Percentiles rank a stretch among this genome's conserved stretches.
Conservation (phyloP, 2,113 vertebrate species). For the Prietella phreatophila region DNA sequence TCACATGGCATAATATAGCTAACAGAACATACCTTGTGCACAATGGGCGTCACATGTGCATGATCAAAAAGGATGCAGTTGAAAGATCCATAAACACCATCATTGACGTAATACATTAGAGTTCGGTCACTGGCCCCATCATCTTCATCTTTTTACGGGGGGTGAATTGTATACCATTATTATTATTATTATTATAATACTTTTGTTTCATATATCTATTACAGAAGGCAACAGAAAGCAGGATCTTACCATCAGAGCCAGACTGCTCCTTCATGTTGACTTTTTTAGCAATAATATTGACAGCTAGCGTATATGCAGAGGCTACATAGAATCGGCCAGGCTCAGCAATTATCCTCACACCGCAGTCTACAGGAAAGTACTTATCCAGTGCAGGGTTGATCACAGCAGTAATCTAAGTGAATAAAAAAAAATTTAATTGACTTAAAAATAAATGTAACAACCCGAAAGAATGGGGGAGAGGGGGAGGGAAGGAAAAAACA, state of each 20-base stretch:
- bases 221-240: neutral
- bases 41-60: conserved; percentile 83
- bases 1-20: neutral
- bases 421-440: neutral
- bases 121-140: conserved; percentile 81
- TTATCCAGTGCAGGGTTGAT: conserved; percentile 93
- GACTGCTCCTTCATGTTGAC: conserved; percentile 83
- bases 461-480: no score
- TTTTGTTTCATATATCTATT: neutral
- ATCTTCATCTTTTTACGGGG: conserved; percentile 79
- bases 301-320: conserved; percentile 90
- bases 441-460: no score
- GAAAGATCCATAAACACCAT: conserved; percentile 97
- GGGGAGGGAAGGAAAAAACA: neutral
- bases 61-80: conserved; percentile 97
- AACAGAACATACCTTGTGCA: conserved; percentile 81
- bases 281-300: conserved; percentile 97
- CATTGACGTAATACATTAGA: conserved; percentile 97
- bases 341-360: conserved; percentile 87
- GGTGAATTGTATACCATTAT: neutral
- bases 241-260: conserved; percentile 76
- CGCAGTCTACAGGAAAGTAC: conserved; percentile 86
- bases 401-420: conserved; percentile 80
- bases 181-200: no score
- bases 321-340: conserved; percentile 95